A percentile compares a stretch with the other conserved stretches of the same genome.
phyloP scores from a whole-genome alignment of 2,113 vertebrate species.

The Ptychochromis oligacanthus region DNA sequence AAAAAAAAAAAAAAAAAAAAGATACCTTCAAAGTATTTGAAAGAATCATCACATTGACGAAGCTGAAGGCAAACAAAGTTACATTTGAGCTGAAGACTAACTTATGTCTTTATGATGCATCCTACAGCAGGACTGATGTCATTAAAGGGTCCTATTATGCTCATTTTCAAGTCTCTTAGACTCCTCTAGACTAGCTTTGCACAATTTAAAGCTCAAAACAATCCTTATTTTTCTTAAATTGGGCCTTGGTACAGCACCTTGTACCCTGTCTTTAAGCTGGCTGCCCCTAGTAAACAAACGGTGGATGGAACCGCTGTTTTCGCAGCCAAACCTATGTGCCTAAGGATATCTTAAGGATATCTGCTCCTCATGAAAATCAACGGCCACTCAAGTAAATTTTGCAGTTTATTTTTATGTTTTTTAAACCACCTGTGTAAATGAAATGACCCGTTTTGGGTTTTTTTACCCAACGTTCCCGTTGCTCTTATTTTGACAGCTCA shows the following conservation, averaged over 20 bases:
- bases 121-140: neutral
- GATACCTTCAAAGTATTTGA: neutral
- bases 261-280: neutral
- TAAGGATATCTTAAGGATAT: neutral
- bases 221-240: neutral
- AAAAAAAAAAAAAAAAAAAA: neutral
- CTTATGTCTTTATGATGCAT: neutral
- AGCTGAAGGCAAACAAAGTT: neutral
- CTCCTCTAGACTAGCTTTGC: neutral
- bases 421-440: neutral
- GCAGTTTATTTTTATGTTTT: no score
- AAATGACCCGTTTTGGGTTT: no score
- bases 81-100: neutral
- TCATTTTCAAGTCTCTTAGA: neutral
- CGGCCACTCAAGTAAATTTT: neutral
- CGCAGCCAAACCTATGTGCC: neutral
- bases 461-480: no score
- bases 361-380: neutral
- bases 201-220: slow-evolving; percentile 1
- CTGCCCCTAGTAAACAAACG: neutral
- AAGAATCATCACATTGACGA: neutral
- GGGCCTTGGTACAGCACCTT: neutral
- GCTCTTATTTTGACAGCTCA: neutral
- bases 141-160: neutral
- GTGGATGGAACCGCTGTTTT: neutral